Base-by-base conservation (phyloP, 2,113 vertebrate species). In the Cavia porcellus region DNA sequence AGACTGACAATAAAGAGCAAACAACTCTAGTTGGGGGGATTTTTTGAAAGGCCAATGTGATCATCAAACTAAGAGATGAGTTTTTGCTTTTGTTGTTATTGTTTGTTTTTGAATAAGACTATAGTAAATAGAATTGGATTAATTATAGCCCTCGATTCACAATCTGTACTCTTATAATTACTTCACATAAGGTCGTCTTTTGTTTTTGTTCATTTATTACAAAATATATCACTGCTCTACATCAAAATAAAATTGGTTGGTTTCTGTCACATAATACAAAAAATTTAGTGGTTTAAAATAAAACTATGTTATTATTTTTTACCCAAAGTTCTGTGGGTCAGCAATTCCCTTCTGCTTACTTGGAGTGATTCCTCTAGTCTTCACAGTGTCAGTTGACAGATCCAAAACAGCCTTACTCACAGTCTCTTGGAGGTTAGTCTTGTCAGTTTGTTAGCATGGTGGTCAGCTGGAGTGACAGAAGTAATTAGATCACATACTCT, bases 81-180 rank as follows among this genome's bases (percentile, higher is more conserved):
- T 14, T 92, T 90, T 86, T 64, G 38, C 45, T 89, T 89, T 92
- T 86, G 42, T 70, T 61, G 38, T 42, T 93, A 47, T n/a, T 89
- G 10, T 74, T 79, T 92, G 5, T 72, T 52, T 97, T 72, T 35
- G 92, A 87, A 68, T 90, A 38, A 97, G 59, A 11, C 75, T 92
- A 50, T 17, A 28, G 32, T 81, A 14, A 24, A 81, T 55, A 81
- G 38, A 95, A 88, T 8, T 88, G 6, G 61, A 85, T 93, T 94
- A 74, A 88, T 77, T 86, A 5, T 77, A 82, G 68, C 82, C 13
- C 57, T 89, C 94, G 22, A 8, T 74, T 95, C 70, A 82, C 20
- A 70, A 24, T 61, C 72, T 32, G 62, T 59, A 42, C 24, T 96
- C 8, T 96, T 22, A 22, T 66, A 47, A 79, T 72, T 72, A 8